Evolutionary conservation across 2,797 vertebrate genomes (phyloP).

Genomic region (Cephalopachus bancanus): DNA sequence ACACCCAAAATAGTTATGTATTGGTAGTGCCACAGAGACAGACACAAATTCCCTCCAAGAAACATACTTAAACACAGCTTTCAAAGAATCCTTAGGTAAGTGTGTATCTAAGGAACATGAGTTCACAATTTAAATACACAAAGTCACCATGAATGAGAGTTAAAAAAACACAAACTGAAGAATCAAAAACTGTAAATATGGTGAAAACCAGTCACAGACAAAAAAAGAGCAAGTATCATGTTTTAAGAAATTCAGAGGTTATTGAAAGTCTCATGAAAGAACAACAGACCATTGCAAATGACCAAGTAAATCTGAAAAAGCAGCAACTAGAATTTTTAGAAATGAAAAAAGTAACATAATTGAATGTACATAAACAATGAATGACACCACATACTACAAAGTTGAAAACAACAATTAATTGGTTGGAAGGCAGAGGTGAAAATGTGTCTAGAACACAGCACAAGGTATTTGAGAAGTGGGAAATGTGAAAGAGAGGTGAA

Average conservation of each 20-base stretch:
- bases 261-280: not conserved
- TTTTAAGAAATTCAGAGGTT: conserved; percentile 1
- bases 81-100: not conserved
- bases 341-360: not conserved
- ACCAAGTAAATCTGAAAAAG: not conserved
- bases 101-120: not conserved
- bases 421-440: not conserved
- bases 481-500: not conserved
- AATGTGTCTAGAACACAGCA: not conserved
- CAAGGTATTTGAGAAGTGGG: not conserved
- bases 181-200: not conserved
- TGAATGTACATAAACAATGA: not conserved
- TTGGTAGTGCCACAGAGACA: not conserved
- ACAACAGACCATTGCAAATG: not conserved
- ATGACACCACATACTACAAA: not conserved
- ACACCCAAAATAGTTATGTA: not conserved
- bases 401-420: not conserved
- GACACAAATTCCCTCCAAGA: not conserved
- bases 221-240: not conserved
- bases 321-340: not conserved
- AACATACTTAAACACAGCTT: not conserved
- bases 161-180: not conserved
- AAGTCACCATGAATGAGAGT: not conserved
- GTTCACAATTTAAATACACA: not conserved
- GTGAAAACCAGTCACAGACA: not conserved